Base-by-base conservation (phyloP, 2,888 invertebrate genomes). In the Celastrina argiolus region DNA sequence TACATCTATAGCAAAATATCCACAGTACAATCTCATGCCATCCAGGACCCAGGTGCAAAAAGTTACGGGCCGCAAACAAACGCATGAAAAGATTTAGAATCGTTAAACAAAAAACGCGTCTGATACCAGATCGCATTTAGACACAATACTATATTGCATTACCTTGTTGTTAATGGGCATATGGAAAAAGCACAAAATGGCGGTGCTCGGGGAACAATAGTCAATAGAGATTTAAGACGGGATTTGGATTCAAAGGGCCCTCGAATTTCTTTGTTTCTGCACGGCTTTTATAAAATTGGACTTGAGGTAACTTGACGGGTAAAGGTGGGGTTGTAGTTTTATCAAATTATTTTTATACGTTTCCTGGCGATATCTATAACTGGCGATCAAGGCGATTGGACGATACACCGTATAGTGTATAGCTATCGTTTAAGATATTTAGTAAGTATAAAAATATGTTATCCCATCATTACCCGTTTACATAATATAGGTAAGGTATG, bases 131-230 rank as follows among this genome's bases (percentile, higher is more conserved):
- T 80, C 76, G 77, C 73, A 71, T 73, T 70, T 68, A 79, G 80
- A 78, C 73, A 87, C 88, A 88, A 88, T 85, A 72, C 78, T 76
- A 81, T 87, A 89, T 88, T 84, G 76, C 88, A 81, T 89, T 89
- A 89, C 89, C 78, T 67, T 22, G 61, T 66, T 65, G 66, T 66
- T 67, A 68, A 66, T 66, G 59, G 66, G 59, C 67, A 69, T 73
- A 74, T 74, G 75, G 74, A 78, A 76, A 79, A 79, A 78, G 73
- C 69, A 73, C 78, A 81, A 83, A 82, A 81, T 77, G 78, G 78
- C 77, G 74, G 76, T 76, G 72, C 73, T 74, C 78, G 74, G 74
- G 72, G 79, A 79, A 88, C 88, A 88, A 88, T 85, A 79, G 79
- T 81, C 83, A 80, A 87, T 84, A 81, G 84, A 83, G 82, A 80